phyloP scores from a whole-genome alignment of 2,113 vertebrate species.

The Ammodytes dubius region DNA sequence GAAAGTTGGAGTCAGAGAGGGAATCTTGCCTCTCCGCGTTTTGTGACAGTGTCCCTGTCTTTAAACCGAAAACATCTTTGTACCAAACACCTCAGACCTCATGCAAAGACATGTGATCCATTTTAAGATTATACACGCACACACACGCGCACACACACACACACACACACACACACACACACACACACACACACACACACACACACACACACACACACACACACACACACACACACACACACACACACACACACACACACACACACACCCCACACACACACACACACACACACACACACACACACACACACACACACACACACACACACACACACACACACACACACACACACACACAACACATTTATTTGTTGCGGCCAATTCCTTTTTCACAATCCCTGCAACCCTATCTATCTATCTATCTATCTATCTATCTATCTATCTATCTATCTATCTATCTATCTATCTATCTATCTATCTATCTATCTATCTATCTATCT shows the following conservation, averaged over 20 bases:
- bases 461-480: conserved; percentile 20
- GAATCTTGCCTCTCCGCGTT: conserved; percentile 4
- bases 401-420: background rate
- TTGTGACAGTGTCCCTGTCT: conserved; percentile 31
- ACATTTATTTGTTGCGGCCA: conserved; percentile 51
- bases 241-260: conserved; percentile 13
- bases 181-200: conserved; percentile 14
- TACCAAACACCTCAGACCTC: conserved; percentile 30
- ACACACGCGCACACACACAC: background rate
- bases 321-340: conserved; percentile 16
- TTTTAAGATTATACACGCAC: background rate
- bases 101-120: conserved; percentile 47
- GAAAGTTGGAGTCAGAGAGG: conserved; percentile 12
- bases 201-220: background rate
- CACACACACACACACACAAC: background rate
- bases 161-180: background rate
- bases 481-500: conserved; percentile 19
- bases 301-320: background rate
- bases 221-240: conserved; percentile 4
- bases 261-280: background rate
- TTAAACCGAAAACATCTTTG: conserved; percentile 45
- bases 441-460: background rate
- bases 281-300: background rate
- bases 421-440: no score
- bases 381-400: conserved; percentile 40